Percentiles rank a stretch among this genome's conserved stretches.
Evolutionary conservation across 2,797 vertebrate genomes (phyloP).

Genomic region (Sphenopsis melanotis): DNA sequence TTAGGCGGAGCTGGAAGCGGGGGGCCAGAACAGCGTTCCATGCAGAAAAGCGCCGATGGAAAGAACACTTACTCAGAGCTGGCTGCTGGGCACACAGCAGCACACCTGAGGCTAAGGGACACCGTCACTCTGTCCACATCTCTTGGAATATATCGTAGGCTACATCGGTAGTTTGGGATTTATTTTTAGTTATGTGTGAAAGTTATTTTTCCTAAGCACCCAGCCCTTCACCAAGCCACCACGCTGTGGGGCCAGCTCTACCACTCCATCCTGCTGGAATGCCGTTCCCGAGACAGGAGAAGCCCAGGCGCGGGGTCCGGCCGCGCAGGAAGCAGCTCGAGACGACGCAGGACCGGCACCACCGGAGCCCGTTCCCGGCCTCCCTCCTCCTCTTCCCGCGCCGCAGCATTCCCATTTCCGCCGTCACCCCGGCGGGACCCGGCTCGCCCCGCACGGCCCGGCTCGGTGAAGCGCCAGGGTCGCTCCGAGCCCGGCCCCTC

Average conservation of each 20-base stretch:
- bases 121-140: rapidly evolving
- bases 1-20: rapidly evolving
- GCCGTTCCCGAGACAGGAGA: not conserved
- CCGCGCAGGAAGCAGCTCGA: not conserved
- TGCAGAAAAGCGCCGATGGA: rapidly evolving
- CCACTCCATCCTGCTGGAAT: rapidly evolving
- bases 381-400: not conserved
- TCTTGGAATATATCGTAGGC: rapidly evolving
- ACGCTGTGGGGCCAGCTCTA: not conserved
- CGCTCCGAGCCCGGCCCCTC: not conserved
- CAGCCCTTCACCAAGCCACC: not conserved
- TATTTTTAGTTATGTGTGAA: rapidly evolving
- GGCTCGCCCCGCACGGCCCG: not conserved
- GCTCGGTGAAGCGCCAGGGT: not conserved
- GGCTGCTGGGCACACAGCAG: not conserved
- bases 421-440: not conserved
- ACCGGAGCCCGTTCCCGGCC: not conserved
- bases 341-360: not conserved
- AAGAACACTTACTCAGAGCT: not conserved
- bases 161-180: rapidly evolving
- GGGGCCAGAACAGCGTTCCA: not conserved
- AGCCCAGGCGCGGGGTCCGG: not conserved
- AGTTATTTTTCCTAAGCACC: not conserved
- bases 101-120: rapidly evolving
- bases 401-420: not conserved